Evolutionary conservation across 2,797 vertebrate genomes (phyloP).

Genomic region (Premnoplex brunnescens): DNA sequence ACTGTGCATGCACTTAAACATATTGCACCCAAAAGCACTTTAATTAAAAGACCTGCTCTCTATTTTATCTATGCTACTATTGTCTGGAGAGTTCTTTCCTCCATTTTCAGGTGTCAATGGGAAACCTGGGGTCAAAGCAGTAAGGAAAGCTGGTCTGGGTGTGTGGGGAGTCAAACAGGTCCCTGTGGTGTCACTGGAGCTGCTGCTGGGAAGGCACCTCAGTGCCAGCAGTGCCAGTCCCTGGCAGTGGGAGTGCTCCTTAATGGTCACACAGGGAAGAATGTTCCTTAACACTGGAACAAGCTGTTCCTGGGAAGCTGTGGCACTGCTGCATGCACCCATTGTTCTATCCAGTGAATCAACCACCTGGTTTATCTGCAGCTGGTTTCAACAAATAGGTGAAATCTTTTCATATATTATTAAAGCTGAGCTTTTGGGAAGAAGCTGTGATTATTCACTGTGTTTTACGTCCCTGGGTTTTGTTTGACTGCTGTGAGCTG

Average conservation of each 20-base stretch:
- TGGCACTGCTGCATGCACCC: neutral
- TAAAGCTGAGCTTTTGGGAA: neutral
- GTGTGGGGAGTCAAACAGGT: no score
- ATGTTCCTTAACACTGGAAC: neutral
- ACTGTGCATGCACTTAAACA: no score
- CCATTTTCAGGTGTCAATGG: no score
- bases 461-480: neutral
- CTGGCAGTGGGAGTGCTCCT: neutral
- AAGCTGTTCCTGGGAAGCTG: neutral
- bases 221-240: neutral
- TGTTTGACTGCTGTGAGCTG: neutral
- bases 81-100: no score
- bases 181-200: neutral
- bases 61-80: no score
- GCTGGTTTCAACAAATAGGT: neutral
- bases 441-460: neutral
- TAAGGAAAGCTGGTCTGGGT: neutral
- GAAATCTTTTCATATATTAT: neutral
- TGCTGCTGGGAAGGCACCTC: neutral
- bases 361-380: fast-evolving
- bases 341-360: neutral
- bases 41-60: no score
- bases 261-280: neutral
- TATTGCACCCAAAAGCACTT: no score
- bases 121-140: neutral